Evolutionary conservation across 23 tunicate species (phyloP), one percentile per base, ranked within the genome.

Genomic region (Diplosoma virens): DNA sequence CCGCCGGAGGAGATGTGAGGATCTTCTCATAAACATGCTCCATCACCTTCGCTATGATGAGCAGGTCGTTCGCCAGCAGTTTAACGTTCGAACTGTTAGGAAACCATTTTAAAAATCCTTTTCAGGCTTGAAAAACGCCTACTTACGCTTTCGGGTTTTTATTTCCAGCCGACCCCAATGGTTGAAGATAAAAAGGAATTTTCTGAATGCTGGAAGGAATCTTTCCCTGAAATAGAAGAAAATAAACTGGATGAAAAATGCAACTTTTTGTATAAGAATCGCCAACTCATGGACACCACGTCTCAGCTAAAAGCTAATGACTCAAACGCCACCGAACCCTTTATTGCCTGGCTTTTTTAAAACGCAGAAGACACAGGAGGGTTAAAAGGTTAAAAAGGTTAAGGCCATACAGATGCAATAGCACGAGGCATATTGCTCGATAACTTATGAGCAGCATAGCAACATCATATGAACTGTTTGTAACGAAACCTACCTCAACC

Each of bases 11-110:
- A 0, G 71, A 24, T 45, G 79, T 73, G 29, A 85, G 28, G 16
- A 95, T 94, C 66, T 85, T 95, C 47, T 89, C 96, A 76, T 80
- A 79, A 21, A 89, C 99, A 56, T 95, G 97, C n/a, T 95, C 96
- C 88, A 86, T 81, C 29, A 95, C 99, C 50, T 95, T 95, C 16
- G 85, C 73, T n/a, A 95, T 81, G 25, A 86, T 60, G 6, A 95
- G 73, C 85, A 95, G 66, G 78, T 95, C 99, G 47, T 87, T 80
- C 2, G 99, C 99, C 4, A 87, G 73, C 58, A 95, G 61, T 25
- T 76, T 81, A 31, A 70, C 79, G 76, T 84, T 78, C 21, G 67
- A 53, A 47, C 84, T 86, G 32, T 29, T 56, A n/a, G n/a, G n/a
- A n/a, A n/a, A n/a, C n/a, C n/a, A n/a, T n/a, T n/a, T n/a, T n/a